Evolutionary conservation across 2,113 vertebrate species (phyloP), one percentile per base, ranked within the genome.

Genomic region (Pangasianodon gigas): DNA sequence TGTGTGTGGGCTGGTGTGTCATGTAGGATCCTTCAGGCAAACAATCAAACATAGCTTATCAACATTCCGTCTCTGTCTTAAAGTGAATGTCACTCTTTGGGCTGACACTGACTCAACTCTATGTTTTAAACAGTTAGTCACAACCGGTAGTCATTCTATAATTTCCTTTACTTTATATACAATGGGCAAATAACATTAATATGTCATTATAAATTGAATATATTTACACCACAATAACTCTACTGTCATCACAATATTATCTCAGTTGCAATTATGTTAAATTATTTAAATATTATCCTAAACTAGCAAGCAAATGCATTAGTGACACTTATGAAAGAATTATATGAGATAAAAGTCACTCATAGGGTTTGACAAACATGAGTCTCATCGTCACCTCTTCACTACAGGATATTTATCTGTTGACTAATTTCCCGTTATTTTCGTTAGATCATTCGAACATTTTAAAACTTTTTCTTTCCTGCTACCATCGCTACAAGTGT

Each of bases 21-120:
- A 95, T 94, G 93, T 94, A 26, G 91, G 94, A 93, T 92, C 84
- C 91, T 92, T 93, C 89, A 91, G 41, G 92, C 90, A 54, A 81
- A 91, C 94, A 95, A 95, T 94, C 94, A 95, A 95, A 96, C 93
- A 92, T 80, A 3, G 69, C 86, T 94, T 94, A 94, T 94, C 92
- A 95, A 93, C 93, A 93, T 94, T 92, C 92, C 93, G 93, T 95
- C 93, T 94, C 84, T 10, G 89, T 91, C 92, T 93, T 67, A n/a
- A 67, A 18, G 67, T 71, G 6, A 41, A 18, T 74, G 69, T 74
- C 71, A 74, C 71, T 41, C 37, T 74, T 74, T 74, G 37, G 71
- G 21, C 21, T 74, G 18, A 41, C 37, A 41, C 32, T 74, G 32
- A 41, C 32, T 19, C 16, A 74, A 19, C 1, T 74, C 32, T 41